phyloP scores from a whole-genome alignment of 2,797 vertebrate genomes.

The Sebastiscus tertius region DNA sequence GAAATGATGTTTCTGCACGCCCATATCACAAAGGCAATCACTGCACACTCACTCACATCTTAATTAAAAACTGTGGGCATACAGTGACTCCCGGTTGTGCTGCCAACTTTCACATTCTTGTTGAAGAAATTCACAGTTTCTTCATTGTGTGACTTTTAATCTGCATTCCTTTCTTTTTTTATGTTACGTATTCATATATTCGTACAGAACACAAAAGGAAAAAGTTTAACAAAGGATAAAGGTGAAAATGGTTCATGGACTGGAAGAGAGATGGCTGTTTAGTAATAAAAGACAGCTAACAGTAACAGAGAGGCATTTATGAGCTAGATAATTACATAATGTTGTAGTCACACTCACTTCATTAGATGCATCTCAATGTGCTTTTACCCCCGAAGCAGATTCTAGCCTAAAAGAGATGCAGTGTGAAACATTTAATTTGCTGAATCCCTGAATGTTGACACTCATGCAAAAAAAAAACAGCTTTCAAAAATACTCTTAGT shows the following conservation, averaged over 20 bases:
- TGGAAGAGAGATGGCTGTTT: not conserved
- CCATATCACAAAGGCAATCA: slow-evolving; percentile 65
- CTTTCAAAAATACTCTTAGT: not conserved
- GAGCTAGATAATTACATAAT: slow-evolving; percentile 27
- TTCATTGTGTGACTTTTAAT: slow-evolving; percentile 24
- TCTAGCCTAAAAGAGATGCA: not conserved
- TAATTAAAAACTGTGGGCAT: slow-evolving; percentile 64
- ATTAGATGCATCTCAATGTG: slow-evolving; percentile 27
- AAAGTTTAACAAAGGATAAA: not conserved
- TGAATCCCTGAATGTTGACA: slow-evolving; percentile 20
- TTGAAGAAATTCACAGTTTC: slow-evolving; percentile 4
- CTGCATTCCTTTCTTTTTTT: not conserved
- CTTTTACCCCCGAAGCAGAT: slow-evolving; percentile 10
- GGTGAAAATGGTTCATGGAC: not conserved
- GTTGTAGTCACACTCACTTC: slow-evolving; percentile 1
- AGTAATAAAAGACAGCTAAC: slow-evolving; percentile 11
- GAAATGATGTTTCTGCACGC: slow-evolving; percentile 58
- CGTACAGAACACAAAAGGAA: not conserved
- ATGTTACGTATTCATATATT: slow-evolving; percentile 4
- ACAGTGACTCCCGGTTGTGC: slow-evolving; percentile 26
- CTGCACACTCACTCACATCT: slow-evolving; percentile 55
- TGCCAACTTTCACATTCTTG: slow-evolving; percentile 37
- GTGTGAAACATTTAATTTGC: slow-evolving; percentile 19
- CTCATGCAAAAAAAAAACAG: not conserved
- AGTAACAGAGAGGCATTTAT: slow-evolving; percentile 9